Base-by-base conservation (phyloP, 2,797 vertebrate species). In the Brotula barbata region DNA sequence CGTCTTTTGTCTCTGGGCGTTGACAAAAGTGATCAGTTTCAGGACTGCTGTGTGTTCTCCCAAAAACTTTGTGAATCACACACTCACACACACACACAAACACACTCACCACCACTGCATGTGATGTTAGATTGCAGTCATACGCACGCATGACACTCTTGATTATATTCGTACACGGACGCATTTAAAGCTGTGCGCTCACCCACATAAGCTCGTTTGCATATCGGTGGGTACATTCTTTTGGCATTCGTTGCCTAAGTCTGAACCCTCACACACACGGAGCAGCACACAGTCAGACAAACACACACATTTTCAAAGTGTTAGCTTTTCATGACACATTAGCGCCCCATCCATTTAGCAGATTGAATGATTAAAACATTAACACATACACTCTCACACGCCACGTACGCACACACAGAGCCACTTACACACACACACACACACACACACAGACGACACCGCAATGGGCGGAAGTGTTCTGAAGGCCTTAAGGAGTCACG, bases 141-240 rank as follows among this genome's bases (percentile, higher is more conserved):
- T 36, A 57, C 54, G 13, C 12, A 42, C 37, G 17, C 20, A 22
- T 41, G 44, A 61, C 19, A 36, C 14, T 7, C 22, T 7, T 5
- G 0, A 4, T 21, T 14, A 37, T 14, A 13, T 36, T 40, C 36
- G 36, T 2, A 20, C 16, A 44, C 2, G n/a, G n/a, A 10, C 23
- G 45, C 3, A 53, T 7, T 12, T 25, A 34, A 31, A 58, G 15
- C 25, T 20, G 33, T 4, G 1, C 31, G 9, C 14, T 11, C 10
- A 14, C 57, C 20, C 17, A 43, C 56, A 42, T 34, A 10, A 15
- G 2, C 0, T 20, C 15, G 59, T 44, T 51, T 62, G 49, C 53
- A 58, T 65, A 22, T 62, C 49, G 39, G 9, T 61, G 44, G 42
- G 54, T 57, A 21, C 42, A 48, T 34, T 51, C 20, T 33, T 33